phyloP scores from a whole-genome alignment of 2,888 invertebrate species.

The Ganaspis brasiliensis region DNA sequence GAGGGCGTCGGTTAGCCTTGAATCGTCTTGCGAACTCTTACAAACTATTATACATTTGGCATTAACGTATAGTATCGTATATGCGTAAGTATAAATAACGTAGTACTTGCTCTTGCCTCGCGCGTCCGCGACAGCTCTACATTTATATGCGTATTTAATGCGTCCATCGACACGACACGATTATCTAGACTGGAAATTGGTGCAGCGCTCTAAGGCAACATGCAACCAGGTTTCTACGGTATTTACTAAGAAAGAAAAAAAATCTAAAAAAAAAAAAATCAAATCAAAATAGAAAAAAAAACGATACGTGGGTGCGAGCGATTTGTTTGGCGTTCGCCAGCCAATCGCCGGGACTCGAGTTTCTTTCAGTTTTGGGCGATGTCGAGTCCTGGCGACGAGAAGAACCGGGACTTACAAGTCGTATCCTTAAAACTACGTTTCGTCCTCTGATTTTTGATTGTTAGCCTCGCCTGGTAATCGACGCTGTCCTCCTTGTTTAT shows the following conservation, averaged over 20 bases:
- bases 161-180: constrained; percentile 69
- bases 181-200: constrained; percentile 72
- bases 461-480: constrained; percentile 53
- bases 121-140: constrained; percentile 60
- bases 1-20: constrained; percentile 38
- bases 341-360: background rate
- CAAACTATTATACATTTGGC: constrained; percentile 80
- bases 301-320: constrained; percentile 41
- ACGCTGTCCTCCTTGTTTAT: constrained; percentile 31
- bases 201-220: constrained; percentile 60
- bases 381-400: constrained; percentile 28
- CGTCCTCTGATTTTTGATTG: constrained; percentile 59
- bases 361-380: background rate
- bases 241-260: constrained; percentile 51
- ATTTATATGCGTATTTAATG: constrained; percentile 66
- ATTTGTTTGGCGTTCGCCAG: constrained; percentile 2
- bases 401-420: constrained; percentile 47
- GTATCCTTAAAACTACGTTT: constrained; percentile 46
- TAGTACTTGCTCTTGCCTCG: constrained; percentile 66
- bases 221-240: constrained; percentile 63
- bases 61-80: constrained; percentile 78
- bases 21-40: constrained; percentile 59
- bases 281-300: constrained; percentile 52
- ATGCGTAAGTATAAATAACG: constrained; percentile 78
- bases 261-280: constrained; percentile 24